These are phyloP conservation scores for Papilio protenor DNA, from an alignment of 2,888 invertebrate species.

Conservation along the genomic window DNA sequence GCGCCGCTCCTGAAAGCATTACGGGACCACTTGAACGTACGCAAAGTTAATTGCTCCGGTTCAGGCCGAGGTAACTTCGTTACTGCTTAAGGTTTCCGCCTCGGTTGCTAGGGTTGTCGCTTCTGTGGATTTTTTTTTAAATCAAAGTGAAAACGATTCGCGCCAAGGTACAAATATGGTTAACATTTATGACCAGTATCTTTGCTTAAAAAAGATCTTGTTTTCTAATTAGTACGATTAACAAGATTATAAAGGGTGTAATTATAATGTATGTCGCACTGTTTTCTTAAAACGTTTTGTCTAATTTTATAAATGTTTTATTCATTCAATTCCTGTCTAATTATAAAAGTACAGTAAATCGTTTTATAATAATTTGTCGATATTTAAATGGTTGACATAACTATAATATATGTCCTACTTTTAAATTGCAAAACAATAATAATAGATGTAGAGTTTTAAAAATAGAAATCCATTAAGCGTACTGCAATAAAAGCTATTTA, in stretches of 20 bases:
- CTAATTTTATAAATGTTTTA: no score
- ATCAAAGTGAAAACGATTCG: neutral
- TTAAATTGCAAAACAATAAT: no score
- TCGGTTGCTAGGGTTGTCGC: neutral
- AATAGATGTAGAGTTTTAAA: no score
- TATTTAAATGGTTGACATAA: no score
- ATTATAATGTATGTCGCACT: no score
- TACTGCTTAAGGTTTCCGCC: slow-evolving; percentile 28
- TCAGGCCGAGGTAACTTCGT: slow-evolving; percentile 23
- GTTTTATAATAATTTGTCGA: no score
- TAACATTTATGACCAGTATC: neutral
- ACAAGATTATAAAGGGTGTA: no score
- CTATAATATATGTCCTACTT: no score
- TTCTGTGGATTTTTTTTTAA: neutral
- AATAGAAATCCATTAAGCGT: neutral
- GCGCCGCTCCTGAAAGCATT: slow-evolving; percentile 47
- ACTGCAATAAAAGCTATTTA: slow-evolving; percentile 1
- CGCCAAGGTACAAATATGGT: neutral
- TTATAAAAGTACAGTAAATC: no score
- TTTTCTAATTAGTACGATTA: neutral
- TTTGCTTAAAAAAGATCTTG: neutral
- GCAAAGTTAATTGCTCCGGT: slow-evolving; percentile 39
- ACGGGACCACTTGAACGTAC: slow-evolving; percentile 31
- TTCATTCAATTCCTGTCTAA: no score
- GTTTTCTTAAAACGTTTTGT: no score